Base-by-base conservation (phyloP, 2,113 vertebrate genomes). In the Lycocorax pyrrhopterus region DNA sequence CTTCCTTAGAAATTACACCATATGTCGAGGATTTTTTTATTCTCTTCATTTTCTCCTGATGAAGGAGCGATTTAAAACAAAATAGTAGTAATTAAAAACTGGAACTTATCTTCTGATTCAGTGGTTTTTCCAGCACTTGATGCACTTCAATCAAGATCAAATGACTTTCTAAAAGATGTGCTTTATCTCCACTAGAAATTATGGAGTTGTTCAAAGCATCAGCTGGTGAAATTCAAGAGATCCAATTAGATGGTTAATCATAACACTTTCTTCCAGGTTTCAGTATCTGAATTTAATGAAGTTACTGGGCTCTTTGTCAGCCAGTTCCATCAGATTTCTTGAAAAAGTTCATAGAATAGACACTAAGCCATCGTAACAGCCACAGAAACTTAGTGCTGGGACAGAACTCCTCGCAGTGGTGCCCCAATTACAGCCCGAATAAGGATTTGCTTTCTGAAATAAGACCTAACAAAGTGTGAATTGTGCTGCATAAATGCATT, bases 381-480 rank as follows among this genome's bases (percentile, higher is more conserved):
- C 55, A 56, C 1, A 59, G 74, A 80, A 86, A 32, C 6, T 2
- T 9, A 39, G 39, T 59, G 33, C 46, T 80, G 62, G 39, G 39
- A 16, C 33, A 62, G 59, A 88, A 32, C 58, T 91, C 66, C 66
- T 93, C 37, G 21, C 71, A 69, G 72, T 82, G 93, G 63, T 71
- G 82, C 68, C 92, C 69, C 0, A 1, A 44, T 85, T 71, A 63
- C 35, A 63, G 82, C 51, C 68, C 77, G 43, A 93, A 67, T 86
- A 84, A 94, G 94, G 92, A 71, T 94, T 95, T 92, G 47, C 90
- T 91, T 88, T 93, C 82, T 95, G 92, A 30, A 94, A 37, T 59
- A 94, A 88, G 85, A 52, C 67, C 30, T 85, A 96, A 94, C 92
- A 95, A 96, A 93, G 93, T 92, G 55, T 77, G 92, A 86, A 92